These are phyloP conservation scores for Chaetodon auriga DNA, from an alignment of 2,113 vertebrate species.

Conservation along the genomic window DNA sequence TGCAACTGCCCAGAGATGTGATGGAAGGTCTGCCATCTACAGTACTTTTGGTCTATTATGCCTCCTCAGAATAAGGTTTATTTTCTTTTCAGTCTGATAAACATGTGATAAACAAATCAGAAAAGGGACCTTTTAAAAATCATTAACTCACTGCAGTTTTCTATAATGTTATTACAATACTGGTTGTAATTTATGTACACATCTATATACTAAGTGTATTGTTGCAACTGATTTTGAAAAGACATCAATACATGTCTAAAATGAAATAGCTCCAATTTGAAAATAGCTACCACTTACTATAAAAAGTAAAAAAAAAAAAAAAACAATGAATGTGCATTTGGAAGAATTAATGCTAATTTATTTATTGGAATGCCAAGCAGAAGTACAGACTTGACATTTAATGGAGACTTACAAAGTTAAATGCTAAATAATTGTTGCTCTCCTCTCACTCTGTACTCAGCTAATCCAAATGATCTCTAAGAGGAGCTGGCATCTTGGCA, in stretches of 20 bases:
- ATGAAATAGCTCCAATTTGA: not conserved
- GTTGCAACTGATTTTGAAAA: not conserved
- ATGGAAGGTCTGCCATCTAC: not conserved
- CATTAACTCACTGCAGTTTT: not conserved
- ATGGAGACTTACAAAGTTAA: not conserved
- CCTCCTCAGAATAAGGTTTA: not conserved
- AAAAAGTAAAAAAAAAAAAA: not conserved
- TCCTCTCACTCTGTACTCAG: not conserved
- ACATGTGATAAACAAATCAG: not conserved
- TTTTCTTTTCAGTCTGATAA: not conserved
- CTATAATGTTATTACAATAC: not conserved
- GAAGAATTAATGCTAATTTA: not conserved
- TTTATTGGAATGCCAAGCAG: not conserved
- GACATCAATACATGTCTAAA: not conserved
- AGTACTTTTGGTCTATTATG: not conserved
- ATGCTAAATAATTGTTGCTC: not conserved
- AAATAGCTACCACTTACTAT: not conserved
- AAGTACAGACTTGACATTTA: not conserved
- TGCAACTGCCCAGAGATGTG: not conserved
- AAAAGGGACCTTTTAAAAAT: not conserved
- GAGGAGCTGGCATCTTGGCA: constrained; percentile 11
- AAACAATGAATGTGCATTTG: not conserved
- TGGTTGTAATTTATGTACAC: not conserved
- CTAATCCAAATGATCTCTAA: constrained; percentile 24
- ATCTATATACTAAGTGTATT: not conserved